Evolutionary conservation across 1,140 invertebrate genomes (phyloP), one percentile per base, ranked within the genome.

Genomic region (Asbolus verrucosus): DNA sequence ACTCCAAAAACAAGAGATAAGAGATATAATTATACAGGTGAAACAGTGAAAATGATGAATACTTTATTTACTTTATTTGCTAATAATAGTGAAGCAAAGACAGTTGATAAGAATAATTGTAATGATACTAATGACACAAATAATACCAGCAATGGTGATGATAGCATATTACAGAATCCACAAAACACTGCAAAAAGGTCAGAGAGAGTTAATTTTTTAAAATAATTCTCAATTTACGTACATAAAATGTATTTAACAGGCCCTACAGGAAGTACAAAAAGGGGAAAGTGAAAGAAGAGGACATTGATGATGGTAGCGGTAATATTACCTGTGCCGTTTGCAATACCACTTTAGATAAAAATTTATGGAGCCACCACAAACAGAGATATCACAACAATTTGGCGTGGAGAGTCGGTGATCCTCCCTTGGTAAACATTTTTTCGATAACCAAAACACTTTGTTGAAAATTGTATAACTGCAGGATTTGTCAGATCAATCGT

Each of bases 321-420:
- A 54, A 24, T 21, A 6, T 76, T n/a, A 72, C 62, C 21, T 80
- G 78, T 70, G 78, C 75, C 8, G 71, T 80, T 15, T 80, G 78
- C 46, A 73, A 77, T 24, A 39, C 14, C 9, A 27, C 68, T 66
- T 33, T 80, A 15, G 31, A 36, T 6, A 76, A 75, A 65, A 54
- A 11, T 9, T 9, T 36, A 6, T 80, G 78, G 78, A 13, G 0
- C 8, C 33, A 70, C 43, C 78, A 80, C 54, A 77, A 76, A 41
- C 71, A 75, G 21, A 70, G 59, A 38, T 31, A 71, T 21, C 78
- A 80, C 46, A 79, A 79, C 61, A 78, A 78, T 73, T 75, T 78
- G 19, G 73, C 77, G 6, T 80, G 78, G 77, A 71, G 71, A 70
- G 39, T 71, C 31, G 77, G 76, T 31, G 77, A 77, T 6, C 8